Base-by-base conservation (phyloP, 2,888 invertebrate genomes). In the Meteorus colon region DNA sequence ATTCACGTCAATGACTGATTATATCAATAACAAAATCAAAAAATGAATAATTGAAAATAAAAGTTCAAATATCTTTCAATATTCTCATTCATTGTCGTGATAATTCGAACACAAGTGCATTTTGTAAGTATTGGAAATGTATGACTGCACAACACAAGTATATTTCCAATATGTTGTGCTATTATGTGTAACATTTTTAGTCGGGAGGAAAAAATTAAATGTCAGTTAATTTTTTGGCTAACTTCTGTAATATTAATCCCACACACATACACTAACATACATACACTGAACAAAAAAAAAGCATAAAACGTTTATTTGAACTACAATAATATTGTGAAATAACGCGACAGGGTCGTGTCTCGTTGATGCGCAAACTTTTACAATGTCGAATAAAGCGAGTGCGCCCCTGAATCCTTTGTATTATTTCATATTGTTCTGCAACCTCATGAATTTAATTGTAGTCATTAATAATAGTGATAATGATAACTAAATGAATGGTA, bases 321-420 rank as follows among this genome's bases (percentile, higher is more conserved):
- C 27, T 27, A 60, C 14, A 31, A n/a, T 34, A 63, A n/a, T 63
- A 63, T 24, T 65, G 41, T 65, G 19, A 62, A 37, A 37, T 8
- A 41, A 24, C 19, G 59, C 27, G 19, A 41, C 59, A 75, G 62
- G 34, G 63, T 68, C 76, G 34, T 77, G 31, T 34, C 70, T 73
- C 51, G 68, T 75, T 78, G 77, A 74, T 77, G 73, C 75, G 80
- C 79, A 80, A 80, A 79, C 68, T 80, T 80, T 79, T 80, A 80
- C 79, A 80, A 76, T 80, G 80, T 77, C 77, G 27, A 79, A 79
- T 79, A 78, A 80, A 77, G 66, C 59, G 70, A 80, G 73, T 74
- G 73, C 72, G 73, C 68, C 59, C 68, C 51, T 63, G 60, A 37
- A 77, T 29, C 51, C 69, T 19, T 59, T 4, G 19, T 12, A 41